Evolutionary conservation across 2,797 vertebrate species (phyloP).

Genomic region (Intellagama lesueurii): DNA sequence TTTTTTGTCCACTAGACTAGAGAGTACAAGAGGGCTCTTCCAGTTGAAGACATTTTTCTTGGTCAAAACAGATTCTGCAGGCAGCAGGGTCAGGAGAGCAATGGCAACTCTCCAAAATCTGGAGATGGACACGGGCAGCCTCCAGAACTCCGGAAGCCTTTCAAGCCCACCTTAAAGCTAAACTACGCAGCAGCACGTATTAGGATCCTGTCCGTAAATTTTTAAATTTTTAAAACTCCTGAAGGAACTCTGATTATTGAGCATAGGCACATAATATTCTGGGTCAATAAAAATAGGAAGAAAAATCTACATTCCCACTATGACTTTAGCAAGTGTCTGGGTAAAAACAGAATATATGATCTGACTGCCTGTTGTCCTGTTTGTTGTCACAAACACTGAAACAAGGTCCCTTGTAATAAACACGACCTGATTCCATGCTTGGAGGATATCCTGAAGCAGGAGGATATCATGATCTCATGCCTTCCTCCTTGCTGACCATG

Average conservation of each 20-base stretch:
- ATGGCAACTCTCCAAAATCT: no score
- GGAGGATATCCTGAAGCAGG: constrained; percentile 55
- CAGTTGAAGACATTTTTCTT: no score
- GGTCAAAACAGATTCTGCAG: no score
- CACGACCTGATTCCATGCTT: constrained; percentile 29
- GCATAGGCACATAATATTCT: neutral
- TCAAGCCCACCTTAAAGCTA: no score
- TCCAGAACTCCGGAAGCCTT: no score
- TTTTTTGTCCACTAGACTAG: no score
- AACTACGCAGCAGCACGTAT: neutral
- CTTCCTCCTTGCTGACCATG: constrained; percentile 45
- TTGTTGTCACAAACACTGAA: constrained; percentile 17
- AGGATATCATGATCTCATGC: constrained; percentile 29
- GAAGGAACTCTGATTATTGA: neutral
- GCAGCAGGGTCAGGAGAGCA: no score
- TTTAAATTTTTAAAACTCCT: neutral
- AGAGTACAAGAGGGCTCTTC: no score
- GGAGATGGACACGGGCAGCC: no score
- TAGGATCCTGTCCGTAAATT: neutral
- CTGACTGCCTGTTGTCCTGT: neutral
- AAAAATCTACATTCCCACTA: neutral
- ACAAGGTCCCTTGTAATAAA: constrained; percentile 22
- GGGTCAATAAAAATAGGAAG: neutral
- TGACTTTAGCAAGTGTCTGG: neutral
- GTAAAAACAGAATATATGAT: neutral